Conservation (phyloP, 2,113 vertebrate genomes). For the Actinemys pallida region DNA sequence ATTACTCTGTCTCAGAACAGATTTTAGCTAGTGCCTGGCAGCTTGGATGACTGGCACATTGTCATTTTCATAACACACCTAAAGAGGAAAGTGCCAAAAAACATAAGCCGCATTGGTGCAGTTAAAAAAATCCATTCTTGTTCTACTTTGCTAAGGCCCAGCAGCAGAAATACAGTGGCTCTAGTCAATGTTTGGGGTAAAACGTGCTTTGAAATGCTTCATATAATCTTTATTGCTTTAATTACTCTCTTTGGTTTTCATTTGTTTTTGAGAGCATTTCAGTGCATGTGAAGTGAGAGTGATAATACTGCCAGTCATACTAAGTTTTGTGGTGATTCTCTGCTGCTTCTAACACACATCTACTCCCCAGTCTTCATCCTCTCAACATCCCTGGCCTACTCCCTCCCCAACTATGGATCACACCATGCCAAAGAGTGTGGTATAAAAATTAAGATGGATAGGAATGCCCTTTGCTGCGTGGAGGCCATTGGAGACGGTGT, state of each 20-base stretch:
- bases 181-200: slow-evolving; percentile 36
- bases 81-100: slow-evolving; percentile 78
- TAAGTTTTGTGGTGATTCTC: background rate
- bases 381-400: background rate
- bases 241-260: slow-evolving; percentile 16
- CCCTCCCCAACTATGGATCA: background rate
- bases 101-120: slow-evolving; percentile 64
- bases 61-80: slow-evolving; percentile 86
- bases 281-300: background rate
- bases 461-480: background rate
- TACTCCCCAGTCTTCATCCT: background rate
- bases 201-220: background rate
- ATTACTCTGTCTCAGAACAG: slow-evolving; percentile 79
- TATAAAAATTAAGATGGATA: background rate
- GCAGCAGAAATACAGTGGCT: slow-evolving; percentile 60
- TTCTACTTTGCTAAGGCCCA: slow-evolving; percentile 54
- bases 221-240: background rate
- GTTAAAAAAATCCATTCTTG: slow-evolving; percentile 52
- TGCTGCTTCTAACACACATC: background rate
- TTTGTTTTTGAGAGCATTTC: background rate
- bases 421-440: background rate
- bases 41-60: slow-evolving; percentile 85
- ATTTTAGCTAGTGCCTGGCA: slow-evolving; percentile 77
- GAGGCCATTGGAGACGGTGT: background rate
- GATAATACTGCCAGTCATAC: background rate